These are phyloP conservation scores for Amphiprion percula DNA, from an alignment of 2,113 vertebrate genomes.

Conservation along the genomic window DNA sequence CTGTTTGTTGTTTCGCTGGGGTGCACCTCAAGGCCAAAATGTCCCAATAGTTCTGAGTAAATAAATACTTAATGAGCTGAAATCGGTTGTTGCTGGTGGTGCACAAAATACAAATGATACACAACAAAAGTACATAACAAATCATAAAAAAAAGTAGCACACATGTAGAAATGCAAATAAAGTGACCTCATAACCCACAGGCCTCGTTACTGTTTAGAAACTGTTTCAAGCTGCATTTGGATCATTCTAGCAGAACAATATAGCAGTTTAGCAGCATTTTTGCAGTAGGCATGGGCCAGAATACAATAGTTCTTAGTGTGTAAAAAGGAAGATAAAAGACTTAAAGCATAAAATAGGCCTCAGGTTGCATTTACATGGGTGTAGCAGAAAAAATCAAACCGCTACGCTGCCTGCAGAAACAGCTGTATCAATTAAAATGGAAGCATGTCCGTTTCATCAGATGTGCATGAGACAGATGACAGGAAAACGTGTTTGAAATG, in stretches of 20 bases:
- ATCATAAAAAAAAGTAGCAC: not conserved
- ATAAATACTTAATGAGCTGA: not conserved
- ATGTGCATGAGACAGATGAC: not conserved
- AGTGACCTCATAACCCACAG: not conserved
- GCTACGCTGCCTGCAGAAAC: not conserved
- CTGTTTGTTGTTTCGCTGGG: not conserved
- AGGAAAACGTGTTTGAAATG: not conserved
- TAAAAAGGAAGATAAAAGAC: not conserved
- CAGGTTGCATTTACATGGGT: not conserved
- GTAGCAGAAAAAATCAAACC: not conserved
- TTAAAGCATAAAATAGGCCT: not conserved
- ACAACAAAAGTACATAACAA: not conserved
- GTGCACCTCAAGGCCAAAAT: not conserved
- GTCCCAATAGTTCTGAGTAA: not conserved
- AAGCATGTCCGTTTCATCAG: not conserved
- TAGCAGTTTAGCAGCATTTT: not conserved
- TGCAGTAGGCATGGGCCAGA: not conserved
- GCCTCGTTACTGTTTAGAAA: not conserved
- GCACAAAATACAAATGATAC: not conserved
- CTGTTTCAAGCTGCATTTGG: not conserved
- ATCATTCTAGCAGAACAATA: not conserved
- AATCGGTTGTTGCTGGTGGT: slow-evolving; percentile 2
- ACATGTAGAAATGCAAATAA: not conserved
- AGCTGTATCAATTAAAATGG: not conserved
- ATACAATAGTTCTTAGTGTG: not conserved